Evolutionary conservation across 2,888 invertebrate species (phyloP), one percentile per base, ranked within the genome.

Genomic region (Galerucella nymphaeae): DNA sequence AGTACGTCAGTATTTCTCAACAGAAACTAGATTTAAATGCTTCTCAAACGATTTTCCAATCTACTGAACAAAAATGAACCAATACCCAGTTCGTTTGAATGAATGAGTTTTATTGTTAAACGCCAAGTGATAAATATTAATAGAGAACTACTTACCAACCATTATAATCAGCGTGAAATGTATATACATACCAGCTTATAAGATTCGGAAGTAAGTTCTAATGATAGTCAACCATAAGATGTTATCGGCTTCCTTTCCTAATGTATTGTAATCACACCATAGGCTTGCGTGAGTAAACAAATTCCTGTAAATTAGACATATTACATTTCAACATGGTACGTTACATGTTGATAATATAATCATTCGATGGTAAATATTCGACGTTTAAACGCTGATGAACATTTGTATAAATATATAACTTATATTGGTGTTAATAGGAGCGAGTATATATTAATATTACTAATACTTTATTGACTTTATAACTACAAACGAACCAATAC

Each of bases 191-290:
- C 18, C 38, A 42, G 16, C 48, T 68, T 68, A 53, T 62, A 55
- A 69, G 69, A 69, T 45, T 55, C 61, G 69, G 69, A 69, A 62
- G 69, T 62, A 69, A 41, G 41, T 62, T 69, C 62, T 55, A 71
- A 71, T 61, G 71, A 66, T 71, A 71, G 41, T 55, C 66, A 53
- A 53, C 42, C 50, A 55, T 71, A 66, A 66, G 71, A 71, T 71
- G 59, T 41, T 71, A 71, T 71, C 71, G 45, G 55, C 55, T 71
- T 71, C 62, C 71, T 66, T 50, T 50, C 20, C 50, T 71, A 71
- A 71, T 71, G 66, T 66, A 66, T 71, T 62, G 61, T 71, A 45
- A 71, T 53, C 58, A 71, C 61, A 71, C 66, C 42, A 61, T 42
- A 38, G 16, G 38, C 42, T 71, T 38, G 71, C 71, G 71, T 71